phyloP scores from a whole-genome alignment of 2,113 vertebrate genomes.

The Sinocyclocheilus maitianheensis region DNA sequence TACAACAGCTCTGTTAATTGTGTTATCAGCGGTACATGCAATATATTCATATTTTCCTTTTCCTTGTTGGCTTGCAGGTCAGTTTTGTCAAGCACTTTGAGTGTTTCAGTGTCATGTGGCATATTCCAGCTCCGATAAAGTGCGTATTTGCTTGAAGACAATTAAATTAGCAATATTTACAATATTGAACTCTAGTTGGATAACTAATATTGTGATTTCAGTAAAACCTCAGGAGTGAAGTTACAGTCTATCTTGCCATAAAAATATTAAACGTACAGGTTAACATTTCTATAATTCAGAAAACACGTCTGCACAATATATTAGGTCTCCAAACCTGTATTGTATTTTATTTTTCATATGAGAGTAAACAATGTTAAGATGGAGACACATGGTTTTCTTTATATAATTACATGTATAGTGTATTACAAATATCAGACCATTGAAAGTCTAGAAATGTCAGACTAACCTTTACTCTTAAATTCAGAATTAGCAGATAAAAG shows the following conservation, averaged over 20 bases:
- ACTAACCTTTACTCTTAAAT: constrained; percentile 5
- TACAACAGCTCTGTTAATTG: neutral
- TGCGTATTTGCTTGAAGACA: neutral
- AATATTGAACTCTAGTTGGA: neutral
- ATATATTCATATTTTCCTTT: neutral
- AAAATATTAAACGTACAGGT: neutral
- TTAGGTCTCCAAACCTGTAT: neutral
- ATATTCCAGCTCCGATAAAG: neutral
- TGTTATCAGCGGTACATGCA: constrained; percentile 17
- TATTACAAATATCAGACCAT: neutral
- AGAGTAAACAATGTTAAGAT: neutral
- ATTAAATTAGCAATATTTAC: constrained; percentile 5
- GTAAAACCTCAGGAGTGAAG: constrained; percentile 14
- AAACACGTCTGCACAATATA: neutral
- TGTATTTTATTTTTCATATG: neutral
- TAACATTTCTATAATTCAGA: neutral
- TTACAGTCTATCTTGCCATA: neutral
- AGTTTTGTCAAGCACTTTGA: constrained; percentile 18
- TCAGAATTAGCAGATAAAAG: neutral
- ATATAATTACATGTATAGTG: neutral
- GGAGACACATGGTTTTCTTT: neutral
- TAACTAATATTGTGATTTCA: neutral
- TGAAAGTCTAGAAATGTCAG: constrained; percentile 9
- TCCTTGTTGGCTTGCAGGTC: neutral
- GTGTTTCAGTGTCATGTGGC: neutral